phyloP scores from a whole-genome alignment of 1,140 invertebrate species.

The Drosophila prosaltans region DNA sequence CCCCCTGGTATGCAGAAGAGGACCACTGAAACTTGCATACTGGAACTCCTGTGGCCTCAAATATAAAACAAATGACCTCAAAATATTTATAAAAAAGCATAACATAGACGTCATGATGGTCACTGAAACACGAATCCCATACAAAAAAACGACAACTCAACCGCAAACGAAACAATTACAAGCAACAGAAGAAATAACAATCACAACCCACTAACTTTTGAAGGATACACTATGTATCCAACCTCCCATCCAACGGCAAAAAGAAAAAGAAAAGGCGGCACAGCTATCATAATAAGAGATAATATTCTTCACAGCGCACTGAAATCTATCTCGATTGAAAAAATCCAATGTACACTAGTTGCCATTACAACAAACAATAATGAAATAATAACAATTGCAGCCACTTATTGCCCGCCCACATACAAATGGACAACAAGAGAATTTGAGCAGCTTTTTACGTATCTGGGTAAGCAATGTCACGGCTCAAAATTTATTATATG shows the following conservation, averaged over 20 bases:
- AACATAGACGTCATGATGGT: constrained; percentile 12
- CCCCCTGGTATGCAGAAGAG: too few relatives aligned
- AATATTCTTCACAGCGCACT: not conserved
- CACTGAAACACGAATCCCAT: constrained; percentile 1
- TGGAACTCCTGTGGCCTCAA: constrained; percentile 11
- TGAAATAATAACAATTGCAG: not conserved
- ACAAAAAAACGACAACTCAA: too few relatives aligned
- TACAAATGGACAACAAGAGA: not conserved
- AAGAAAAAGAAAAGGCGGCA: constrained; percentile 5
- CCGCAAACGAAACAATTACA: not conserved
- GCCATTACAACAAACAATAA: not conserved
- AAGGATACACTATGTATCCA: not conserved
- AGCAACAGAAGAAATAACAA: not conserved
- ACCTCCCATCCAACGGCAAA: not conserved
- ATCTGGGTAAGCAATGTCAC: not conserved
- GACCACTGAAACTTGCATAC: constrained; percentile 5
- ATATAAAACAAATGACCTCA: constrained; percentile 8
- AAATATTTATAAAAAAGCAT: not conserved
- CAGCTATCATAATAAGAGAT: not conserved
- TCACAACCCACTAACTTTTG: not conserved
- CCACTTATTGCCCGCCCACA: constrained; percentile 12
- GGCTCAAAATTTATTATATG: not conserved
- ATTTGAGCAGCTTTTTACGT: not conserved
- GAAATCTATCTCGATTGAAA: not conserved
- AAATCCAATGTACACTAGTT: constrained; percentile 7